phyloP scores from a whole-genome alignment of 2,113 vertebrate genomes.

The Heliornis fulica region DNA sequence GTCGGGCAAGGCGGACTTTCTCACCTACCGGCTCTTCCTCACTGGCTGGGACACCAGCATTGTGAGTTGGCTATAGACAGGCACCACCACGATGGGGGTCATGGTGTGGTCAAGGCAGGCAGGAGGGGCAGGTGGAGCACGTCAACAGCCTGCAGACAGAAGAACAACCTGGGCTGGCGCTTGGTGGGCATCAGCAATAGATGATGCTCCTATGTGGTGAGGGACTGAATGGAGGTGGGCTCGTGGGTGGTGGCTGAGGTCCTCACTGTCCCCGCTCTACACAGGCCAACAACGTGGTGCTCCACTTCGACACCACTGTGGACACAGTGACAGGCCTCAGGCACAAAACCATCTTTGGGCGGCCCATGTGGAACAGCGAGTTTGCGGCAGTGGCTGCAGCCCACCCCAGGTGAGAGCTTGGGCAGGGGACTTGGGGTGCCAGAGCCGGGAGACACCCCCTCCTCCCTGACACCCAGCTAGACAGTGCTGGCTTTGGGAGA shows the following conservation, averaged over 20 bases:
- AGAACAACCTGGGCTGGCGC: accelerated
- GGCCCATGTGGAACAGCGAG: slow-evolving; percentile 88
- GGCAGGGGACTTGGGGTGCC: accelerated
- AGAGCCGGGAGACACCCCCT: background rate
- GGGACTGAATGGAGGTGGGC: background rate
- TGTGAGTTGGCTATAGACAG: slow-evolving; percentile 46
- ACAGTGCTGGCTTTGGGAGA: background rate
- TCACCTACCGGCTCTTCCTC: slow-evolving; percentile 90
- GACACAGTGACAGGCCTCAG: slow-evolving; percentile 87
- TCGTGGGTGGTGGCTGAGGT: accelerated
- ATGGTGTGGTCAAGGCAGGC: accelerated
- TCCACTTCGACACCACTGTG: slow-evolving; percentile 77
- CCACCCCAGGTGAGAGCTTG: slow-evolving; percentile 82
- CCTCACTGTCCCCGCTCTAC: background rate
- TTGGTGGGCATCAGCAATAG: background rate
- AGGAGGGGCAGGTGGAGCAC: background rate
- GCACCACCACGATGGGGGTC: background rate
- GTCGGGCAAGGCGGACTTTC: slow-evolving; percentile 83
- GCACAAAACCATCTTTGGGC: slow-evolving; percentile 89
- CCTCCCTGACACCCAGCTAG: background rate
- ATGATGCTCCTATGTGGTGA: background rate
- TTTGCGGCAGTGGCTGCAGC: slow-evolving; percentile 82
- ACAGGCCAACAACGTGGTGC: slow-evolving; percentile 73
- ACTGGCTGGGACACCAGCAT: slow-evolving; percentile 86
- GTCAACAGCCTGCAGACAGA: background rate